phyloP scores from a whole-genome alignment of 2,797 vertebrate species.

The Melanotaenia trifasciata region DNA sequence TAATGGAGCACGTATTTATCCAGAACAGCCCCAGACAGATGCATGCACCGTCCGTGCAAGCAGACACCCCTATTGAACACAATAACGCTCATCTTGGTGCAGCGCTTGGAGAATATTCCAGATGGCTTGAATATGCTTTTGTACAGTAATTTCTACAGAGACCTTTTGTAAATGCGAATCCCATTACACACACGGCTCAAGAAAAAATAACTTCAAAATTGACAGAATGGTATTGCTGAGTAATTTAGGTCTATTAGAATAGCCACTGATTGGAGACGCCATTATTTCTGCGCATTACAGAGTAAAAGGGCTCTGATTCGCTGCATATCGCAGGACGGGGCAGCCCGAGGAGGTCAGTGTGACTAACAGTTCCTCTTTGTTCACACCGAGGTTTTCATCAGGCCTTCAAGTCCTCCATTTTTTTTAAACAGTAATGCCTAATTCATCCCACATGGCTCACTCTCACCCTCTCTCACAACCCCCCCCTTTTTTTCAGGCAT shows the following conservation, averaged over 20 bases:
- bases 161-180: slow-evolving; percentile 23
- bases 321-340: slow-evolving; percentile 58
- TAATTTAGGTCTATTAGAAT: slow-evolving; percentile 71
- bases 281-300: slow-evolving; percentile 67
- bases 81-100: slow-evolving; percentile 6
- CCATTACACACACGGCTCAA: slow-evolving; percentile 15
- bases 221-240: slow-evolving; percentile 41
- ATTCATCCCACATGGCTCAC: slow-evolving; percentile 87
- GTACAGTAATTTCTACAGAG: slow-evolving; percentile 17
- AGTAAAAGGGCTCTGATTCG: slow-evolving; percentile 70
- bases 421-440: slow-evolving; percentile 79
- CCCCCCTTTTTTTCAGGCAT: neutral
- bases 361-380: slow-evolving; percentile 79
- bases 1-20: slow-evolving; percentile 20
- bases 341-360: slow-evolving; percentile 47
- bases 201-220: slow-evolving; percentile 39
- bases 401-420: slow-evolving; percentile 67
- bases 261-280: slow-evolving; percentile 58
- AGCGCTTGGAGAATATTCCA: slow-evolving; percentile 11
- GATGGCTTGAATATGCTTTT: neutral
- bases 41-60: slow-evolving; percentile 13
- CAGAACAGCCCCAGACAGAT: neutral
- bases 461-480: slow-evolving; percentile 22
- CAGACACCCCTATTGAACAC: slow-evolving; percentile 14
- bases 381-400: slow-evolving; percentile 71